A percentile compares a stretch with the other conserved stretches of the same genome.
phyloP scores from a whole-genome alignment of 2,113 vertebrate genomes.

The Microtus pennsylvanicus region DNA sequence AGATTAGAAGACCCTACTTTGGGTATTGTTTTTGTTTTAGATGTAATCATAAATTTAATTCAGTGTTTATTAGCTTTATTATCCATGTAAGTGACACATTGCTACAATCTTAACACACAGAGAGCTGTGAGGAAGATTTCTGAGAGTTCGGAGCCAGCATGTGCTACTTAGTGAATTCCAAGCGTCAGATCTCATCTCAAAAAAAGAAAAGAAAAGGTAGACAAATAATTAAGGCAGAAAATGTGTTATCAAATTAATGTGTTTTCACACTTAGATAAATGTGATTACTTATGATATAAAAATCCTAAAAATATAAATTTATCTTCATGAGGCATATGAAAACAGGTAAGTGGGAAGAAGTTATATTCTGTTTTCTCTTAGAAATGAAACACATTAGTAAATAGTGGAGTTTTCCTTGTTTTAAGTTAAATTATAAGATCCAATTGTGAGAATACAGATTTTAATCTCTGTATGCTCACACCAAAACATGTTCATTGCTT shows the following conservation, averaged over 20 bases:
- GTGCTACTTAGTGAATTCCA: background rate
- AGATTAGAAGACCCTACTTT: background rate
- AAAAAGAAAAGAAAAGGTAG: background rate
- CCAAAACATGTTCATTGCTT: background rate
- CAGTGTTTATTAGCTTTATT: slow-evolving; percentile 11
- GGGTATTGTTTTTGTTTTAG: background rate
- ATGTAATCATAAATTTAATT: slow-evolving; percentile 41
- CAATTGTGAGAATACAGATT: background rate
- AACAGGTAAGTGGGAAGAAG: background rate
- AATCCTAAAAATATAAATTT: background rate
- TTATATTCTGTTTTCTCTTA: background rate
- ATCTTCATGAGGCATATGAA: background rate
- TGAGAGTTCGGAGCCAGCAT: too few relatives aligned
- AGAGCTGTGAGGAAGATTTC: background rate
- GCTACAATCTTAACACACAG: background rate
- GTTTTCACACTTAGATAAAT: background rate
- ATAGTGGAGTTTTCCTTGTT: background rate
- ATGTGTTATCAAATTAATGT: background rate
- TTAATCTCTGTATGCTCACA: background rate
- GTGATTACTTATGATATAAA: background rate
- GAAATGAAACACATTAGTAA: slow-evolving; percentile 29
- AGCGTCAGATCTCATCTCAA: background rate
- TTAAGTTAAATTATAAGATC: background rate
- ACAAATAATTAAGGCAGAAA: background rate
- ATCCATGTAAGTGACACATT: background rate